Percentiles rank a stretch among this genome's conserved stretches.
phyloP scores from a whole-genome alignment of 92 coral and sea anemone genomes.

The Epizoanthus ramosus region DNA sequence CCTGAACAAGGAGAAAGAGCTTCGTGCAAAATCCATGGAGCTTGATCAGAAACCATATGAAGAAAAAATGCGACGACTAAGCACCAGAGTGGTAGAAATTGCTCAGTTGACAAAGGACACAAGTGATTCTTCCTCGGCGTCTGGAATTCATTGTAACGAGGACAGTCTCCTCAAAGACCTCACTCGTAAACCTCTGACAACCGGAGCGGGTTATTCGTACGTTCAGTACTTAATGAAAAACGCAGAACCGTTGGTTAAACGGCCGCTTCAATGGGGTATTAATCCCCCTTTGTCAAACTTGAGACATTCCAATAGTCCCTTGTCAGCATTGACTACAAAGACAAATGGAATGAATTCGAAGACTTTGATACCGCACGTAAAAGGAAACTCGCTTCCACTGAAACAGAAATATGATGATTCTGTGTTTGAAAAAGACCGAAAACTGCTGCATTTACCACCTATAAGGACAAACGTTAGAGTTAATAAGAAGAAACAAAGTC shows the following conservation, averaged over 20 bases:
- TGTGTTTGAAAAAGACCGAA: neutral
- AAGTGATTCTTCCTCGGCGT: constrained; percentile 1
- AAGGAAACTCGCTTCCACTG: constrained; percentile 18
- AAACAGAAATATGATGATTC: constrained; percentile 2
- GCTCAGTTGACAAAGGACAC: constrained; percentile 60
- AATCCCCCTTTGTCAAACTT: constrained; percentile 38
- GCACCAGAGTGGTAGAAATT: constrained; percentile 58
- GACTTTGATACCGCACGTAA: constrained; percentile 17
- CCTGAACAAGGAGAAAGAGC: constrained; percentile 61
- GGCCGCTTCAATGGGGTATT: constrained; percentile 82
- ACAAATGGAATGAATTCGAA: neutral
- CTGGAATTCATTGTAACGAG: constrained; percentile 17
- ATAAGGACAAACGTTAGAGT: constrained; percentile 8
- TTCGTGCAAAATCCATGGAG: constrained; percentile 65
- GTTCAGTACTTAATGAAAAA: constrained; percentile 56
- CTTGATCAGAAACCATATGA: constrained; percentile 67
- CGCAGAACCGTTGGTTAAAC: constrained; percentile 72
- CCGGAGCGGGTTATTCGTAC: constrained; percentile 74
- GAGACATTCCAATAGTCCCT: neutral
- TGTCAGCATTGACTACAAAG: neutral
- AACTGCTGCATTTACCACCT: constrained; percentile 11
- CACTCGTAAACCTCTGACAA: constrained; percentile 60
- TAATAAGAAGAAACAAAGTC: constrained; percentile 8
- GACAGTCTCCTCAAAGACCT: constrained; percentile 41
- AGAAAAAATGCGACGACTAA: constrained; percentile 57